phyloP scores from a whole-genome alignment of 2,797 vertebrate species.

The Enteromius mattozi region DNA sequence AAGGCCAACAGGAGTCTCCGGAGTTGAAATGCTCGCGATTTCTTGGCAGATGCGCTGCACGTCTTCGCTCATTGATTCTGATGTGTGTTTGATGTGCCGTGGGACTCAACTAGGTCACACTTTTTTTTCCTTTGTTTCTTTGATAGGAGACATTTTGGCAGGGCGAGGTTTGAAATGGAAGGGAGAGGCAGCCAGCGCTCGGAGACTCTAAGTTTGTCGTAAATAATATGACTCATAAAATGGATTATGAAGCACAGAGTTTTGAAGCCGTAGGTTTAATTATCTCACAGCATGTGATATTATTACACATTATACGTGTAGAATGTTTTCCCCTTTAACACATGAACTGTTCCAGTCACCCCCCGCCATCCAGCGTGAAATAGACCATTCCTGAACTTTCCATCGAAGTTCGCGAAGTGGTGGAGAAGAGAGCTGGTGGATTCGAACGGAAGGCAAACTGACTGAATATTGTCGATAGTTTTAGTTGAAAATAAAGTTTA shows the following conservation, averaged over 20 bases:
- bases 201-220: constrained; percentile 6
- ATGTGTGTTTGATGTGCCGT: constrained; percentile 57
- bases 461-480: no score
- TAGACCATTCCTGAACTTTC: no score
- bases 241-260: constrained; percentile 6
- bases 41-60: constrained; percentile 49
- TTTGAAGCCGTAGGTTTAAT: constrained; percentile 27
- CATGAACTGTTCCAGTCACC: no score
- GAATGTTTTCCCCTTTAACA: no score
- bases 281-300: constrained; percentile 16
- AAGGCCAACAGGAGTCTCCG: constrained; percentile 29
- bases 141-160: constrained; percentile 53
- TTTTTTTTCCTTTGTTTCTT: constrained; percentile 57
- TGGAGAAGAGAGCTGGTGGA: no score
- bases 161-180: constrained; percentile 40
- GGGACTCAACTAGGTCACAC: constrained; percentile 64
- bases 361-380: no score
- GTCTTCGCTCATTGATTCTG: constrained; percentile 61
- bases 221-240: constrained; percentile 45
- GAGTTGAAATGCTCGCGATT: constrained; percentile 35
- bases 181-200: neutral
- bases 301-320: neutral
- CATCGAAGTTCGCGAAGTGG: no score
- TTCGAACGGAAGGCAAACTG: no score
- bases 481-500: no score